Evolutionary conservation across 2,113 vertebrate species (phyloP), one percentile per base, ranked within the genome.

Genomic region (Mustela lutreola): DNA sequence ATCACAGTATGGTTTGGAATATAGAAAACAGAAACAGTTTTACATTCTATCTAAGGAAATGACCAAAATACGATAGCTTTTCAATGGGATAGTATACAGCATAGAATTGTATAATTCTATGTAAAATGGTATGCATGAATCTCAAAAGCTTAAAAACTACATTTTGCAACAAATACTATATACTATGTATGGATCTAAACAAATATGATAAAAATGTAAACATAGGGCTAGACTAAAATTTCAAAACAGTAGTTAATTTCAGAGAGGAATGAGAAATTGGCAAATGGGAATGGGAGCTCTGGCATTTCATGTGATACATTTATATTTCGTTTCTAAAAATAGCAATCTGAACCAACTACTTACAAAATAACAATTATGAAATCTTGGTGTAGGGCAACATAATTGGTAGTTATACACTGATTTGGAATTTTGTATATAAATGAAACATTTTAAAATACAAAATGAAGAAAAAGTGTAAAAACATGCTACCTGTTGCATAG

Each of bases 61-160:
- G 71, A 28, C 7, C 9, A 63, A 31, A 80, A 19, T 11, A 21
- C 1, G 2, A 33, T 5, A 4, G 7, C 4, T 7, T 2, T 11
- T 48, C 48, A 56, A 2, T 5, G 16, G 4, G 79, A 31, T 2
- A 15, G 1, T 19, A 31, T 4, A 71, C 21, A 36, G 22, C 8
- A 39, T 79, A 26, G 48, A 62, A 42, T 26, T 7, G 33, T 33
- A 2, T 48, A 80, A n/a, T 12, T 81, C 6, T 56, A 7, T 1
- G 16, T 3, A 75, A 11, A 22, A 42, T 14, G 16, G 4, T n/a
- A 26, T 5, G 2, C 2, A 31, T 62, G 45, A 60, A 71, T 42
- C 26, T 2, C 24, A 31, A 91, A 42, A 11, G 2, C 26, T 84
- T 39, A 33, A 36, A 79, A 48, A 53, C 5, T 36, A 21, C 3